phyloP scores from a whole-genome alignment of 2,113 vertebrate species.

The Octodon degus region DNA sequence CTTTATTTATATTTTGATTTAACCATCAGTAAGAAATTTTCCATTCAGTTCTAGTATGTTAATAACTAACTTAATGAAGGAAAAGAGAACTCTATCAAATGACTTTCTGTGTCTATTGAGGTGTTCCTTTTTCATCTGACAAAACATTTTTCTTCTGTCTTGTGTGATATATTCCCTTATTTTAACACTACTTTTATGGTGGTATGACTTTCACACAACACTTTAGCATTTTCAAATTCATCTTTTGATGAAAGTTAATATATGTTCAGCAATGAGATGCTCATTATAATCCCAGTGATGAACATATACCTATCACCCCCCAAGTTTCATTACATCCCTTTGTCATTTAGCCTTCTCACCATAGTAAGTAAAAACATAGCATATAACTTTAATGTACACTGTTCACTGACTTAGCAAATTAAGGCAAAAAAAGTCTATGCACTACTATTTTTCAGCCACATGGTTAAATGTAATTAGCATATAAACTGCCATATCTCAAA shows the following conservation, averaged over 20 bases:
- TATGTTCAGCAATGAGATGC: background rate
- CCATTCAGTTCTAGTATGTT: background rate
- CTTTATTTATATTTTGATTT: background rate
- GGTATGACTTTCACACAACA: background rate
- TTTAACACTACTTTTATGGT: background rate
- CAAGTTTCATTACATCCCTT: background rate
- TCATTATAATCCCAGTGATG: background rate
- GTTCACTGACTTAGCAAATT: background rate
- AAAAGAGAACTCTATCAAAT: background rate
- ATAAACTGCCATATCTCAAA: background rate
- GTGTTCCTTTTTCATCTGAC: background rate
- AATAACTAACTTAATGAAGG: background rate
- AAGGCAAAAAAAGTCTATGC: background rate
- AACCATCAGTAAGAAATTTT: background rate
- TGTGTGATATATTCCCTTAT: background rate
- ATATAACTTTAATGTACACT: background rate
- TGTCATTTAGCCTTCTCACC: background rate
- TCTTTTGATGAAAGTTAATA: background rate
- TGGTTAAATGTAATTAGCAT: background rate
- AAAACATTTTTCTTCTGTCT: background rate
- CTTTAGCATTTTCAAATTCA: background rate
- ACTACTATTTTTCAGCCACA: background rate
- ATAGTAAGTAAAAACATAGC: background rate
- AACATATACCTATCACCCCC: background rate
- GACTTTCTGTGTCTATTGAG: background rate